Conservation (phyloP, 2,797 vertebrate species). For the Momotus momota region DNA sequence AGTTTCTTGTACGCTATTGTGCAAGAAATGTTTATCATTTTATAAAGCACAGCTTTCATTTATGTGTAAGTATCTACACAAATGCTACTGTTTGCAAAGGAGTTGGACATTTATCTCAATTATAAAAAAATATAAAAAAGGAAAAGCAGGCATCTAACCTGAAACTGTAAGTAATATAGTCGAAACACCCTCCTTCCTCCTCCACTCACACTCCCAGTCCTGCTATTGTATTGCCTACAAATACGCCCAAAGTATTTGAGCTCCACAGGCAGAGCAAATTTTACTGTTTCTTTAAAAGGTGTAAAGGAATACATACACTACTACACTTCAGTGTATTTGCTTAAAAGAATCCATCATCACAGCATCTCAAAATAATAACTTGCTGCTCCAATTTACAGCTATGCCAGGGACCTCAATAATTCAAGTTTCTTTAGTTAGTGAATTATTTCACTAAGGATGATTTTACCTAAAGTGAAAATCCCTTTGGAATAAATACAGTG, state of each 20-base stretch:
- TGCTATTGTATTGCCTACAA: background rate
- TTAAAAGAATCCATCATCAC: background rate
- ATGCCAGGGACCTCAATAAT: background rate
- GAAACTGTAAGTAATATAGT: background rate
- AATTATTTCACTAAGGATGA: background rate
- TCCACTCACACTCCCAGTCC: background rate
- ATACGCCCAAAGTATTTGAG: background rate
- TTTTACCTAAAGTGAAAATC: background rate
- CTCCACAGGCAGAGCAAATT: background rate
- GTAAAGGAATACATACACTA: background rate
- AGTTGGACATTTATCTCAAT: background rate
- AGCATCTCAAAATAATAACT: background rate
- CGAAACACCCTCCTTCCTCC: background rate
- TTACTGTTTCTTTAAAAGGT: background rate
- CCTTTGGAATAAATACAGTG: background rate
- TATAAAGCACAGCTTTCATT: background rate
- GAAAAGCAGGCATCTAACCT: background rate
- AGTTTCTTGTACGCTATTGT: background rate
- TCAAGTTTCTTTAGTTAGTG: background rate
- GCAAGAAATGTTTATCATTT: background rate
- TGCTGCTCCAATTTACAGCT: background rate
- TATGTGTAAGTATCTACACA: background rate
- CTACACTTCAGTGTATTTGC: background rate
- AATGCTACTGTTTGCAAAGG: background rate
- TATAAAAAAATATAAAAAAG: background rate